Conservation (phyloP, 2,888 invertebrate genomes). For the Corbicula japonica region DNA sequence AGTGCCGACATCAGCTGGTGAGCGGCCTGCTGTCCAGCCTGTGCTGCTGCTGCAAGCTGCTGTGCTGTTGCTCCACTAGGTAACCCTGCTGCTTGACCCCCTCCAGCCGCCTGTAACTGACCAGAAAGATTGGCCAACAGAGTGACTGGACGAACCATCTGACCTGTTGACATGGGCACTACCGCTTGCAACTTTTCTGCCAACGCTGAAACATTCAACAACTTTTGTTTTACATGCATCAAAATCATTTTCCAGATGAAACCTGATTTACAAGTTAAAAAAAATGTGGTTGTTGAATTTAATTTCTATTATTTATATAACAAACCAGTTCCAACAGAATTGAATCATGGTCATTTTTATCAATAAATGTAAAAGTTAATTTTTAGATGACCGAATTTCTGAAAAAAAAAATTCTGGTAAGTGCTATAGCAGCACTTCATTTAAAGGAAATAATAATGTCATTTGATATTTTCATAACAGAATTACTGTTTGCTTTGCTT, state of each 20-base stretch:
- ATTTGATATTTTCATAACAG: too few relatives aligned
- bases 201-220: constrained; percentile 53
- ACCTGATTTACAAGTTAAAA: too few relatives aligned
- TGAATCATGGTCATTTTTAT: too few relatives aligned
- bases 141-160: constrained; percentile 69
- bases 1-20: constrained; percentile 63
- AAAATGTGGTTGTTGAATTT: too few relatives aligned
- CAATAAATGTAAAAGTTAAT: too few relatives aligned
- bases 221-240: background rate
- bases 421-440: too few relatives aligned
- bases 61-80: constrained; percentile 61
- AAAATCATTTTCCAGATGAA: background rate
- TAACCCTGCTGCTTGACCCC: constrained; percentile 30
- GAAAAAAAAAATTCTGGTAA: too few relatives aligned
- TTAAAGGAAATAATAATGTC: too few relatives aligned
- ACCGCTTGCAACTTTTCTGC: constrained; percentile 73
- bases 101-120: constrained; percentile 32
- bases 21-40: constrained; percentile 65
- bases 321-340: too few relatives aligned
- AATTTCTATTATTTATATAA: too few relatives aligned
- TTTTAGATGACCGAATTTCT: too few relatives aligned
- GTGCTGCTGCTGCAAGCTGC: constrained; percentile 61
- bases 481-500: too few relatives aligned
- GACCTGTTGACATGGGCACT: constrained; percentile 63
- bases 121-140: constrained; percentile 67